phyloP scores from a whole-genome alignment of 2,113 vertebrate species.

The Tachycineta bicolor region DNA sequence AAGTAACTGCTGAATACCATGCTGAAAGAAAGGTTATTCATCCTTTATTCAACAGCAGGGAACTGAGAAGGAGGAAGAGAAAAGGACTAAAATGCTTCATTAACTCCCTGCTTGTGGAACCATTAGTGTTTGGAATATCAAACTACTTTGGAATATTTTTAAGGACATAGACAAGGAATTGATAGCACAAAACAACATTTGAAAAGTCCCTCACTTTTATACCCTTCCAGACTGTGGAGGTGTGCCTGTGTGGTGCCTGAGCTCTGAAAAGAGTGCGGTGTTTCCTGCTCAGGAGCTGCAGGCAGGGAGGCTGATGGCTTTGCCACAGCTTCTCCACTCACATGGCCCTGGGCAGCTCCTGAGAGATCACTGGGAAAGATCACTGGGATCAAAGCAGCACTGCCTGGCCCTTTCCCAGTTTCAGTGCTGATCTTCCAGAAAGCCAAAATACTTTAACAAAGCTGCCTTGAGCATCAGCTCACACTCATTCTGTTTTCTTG shows the following conservation, averaged over 20 bases:
- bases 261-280: rapidly evolving
- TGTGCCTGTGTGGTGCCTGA: neutral
- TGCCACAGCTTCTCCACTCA: neutral
- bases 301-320: rapidly evolving
- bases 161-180: neutral
- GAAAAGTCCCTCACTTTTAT: neutral
- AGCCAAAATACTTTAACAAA: neutral
- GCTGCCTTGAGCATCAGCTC: neutral
- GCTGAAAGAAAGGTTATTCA: neutral
- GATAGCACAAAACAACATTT: neutral
- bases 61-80: neutral
- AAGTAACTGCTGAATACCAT: neutral
- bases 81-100: neutral
- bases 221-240: neutral
- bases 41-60: neutral
- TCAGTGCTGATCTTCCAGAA: neutral
- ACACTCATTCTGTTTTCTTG: neutral
- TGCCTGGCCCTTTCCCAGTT: neutral
- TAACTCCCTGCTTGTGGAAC: neutral
- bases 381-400: neutral
- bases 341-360: neutral
- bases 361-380: neutral
- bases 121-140: neutral
- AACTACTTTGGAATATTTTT: neutral
- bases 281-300: neutral